Evolutionary conservation across 2,888 invertebrate genomes (phyloP), one percentile per base, ranked within the genome.

Genomic region (Lasioglossum villosulum): DNA sequence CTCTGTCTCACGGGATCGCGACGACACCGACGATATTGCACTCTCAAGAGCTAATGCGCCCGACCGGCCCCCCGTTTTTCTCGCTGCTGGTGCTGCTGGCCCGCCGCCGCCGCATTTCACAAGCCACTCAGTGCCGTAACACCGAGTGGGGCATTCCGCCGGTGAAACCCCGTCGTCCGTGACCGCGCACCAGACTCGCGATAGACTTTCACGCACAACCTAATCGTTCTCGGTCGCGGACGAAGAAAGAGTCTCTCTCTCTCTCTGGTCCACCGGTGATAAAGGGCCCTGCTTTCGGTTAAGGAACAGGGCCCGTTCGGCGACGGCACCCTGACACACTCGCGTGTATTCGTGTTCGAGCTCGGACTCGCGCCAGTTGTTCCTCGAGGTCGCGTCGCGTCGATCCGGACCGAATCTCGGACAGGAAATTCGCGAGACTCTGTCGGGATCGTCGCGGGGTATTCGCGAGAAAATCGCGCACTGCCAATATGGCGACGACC

Each of bases 401-500:
- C 16, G 34, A 34, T 34, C 16, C 16, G 16, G 6, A 63, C 3
- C 27, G 19, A 30, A 1, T 68, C 27, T 52, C 37, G 6, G 72
- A 12, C 34, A 19, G 3, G 56, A 19, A 45, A 23, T 52, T 37
- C 68, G 48, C 12, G 59, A 23, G 16, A 6, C 27, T 30, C 30
- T 5, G 6, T 70, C 70, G 30, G 23, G 52, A 52, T 52, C 23
- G 52, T 52, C 52, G 8, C 23, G 23, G 23, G 52, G 3, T 34
- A 83, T 82, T 80, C 84, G 83, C 86, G 80, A 91, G 80, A 73
- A 87, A 87, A 86, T 93, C 80, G 86, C 86, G 80, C 89, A 92
- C 82, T 85, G 86, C 79, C 90, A 93, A 86, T 87, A 90, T 88
- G 91, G 92, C 89, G 91, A 90, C 75, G 89, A 89, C 84, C 86